Evolutionary conservation across 2,888 invertebrate genomes (phyloP), one percentile per base, ranked within the genome.

Genomic region (Lamproptera curius): DNA sequence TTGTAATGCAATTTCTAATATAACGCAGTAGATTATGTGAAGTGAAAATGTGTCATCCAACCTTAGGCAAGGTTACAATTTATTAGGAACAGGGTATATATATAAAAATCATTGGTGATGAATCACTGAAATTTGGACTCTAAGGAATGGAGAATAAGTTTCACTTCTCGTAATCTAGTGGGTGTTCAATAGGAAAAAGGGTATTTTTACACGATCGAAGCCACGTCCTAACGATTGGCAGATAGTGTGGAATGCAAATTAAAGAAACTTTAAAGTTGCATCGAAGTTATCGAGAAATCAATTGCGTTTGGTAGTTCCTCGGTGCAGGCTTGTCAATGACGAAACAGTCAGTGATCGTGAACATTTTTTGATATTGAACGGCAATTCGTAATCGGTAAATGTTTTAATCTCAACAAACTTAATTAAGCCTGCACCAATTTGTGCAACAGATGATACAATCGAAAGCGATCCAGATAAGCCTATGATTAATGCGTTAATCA

Each of bases 81-180:
- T 76, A 75, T 65, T 85, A 86, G 86, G 85, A 86, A 86, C 86
- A 76, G 70, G 63, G 65, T 67, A 73, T 82, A 82, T 76, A 77
- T 49, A 73, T 73, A 75, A 77, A n/a, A 76, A 79, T 85, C 85
- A 85, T 86, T 84, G 85, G 84, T 79, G 84, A 80, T 67, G 59
- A 68, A 85, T 85, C 84, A 86, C 84, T 83, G 83, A 81, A 84
- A 76, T 83, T 85, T 80, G 65, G 71, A 76, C 66, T 67, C 70
- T 72, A 70, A 55, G 65, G 66, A 67, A 63, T 56, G 62, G 48
- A 55, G 51, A 45, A n/a, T 52, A 51, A 53, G 60, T 69, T 79
- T 67, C 64, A 65, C 61, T 81, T 84, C 83, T 72, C 68, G 61
- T 77, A 84, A 87, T 85, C 81, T 74, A 84, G 76, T 81, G 79